Evolutionary conservation across 2,797 vertebrate genomes (phyloP).

Genomic region (Hydrolagus colliei): DNA sequence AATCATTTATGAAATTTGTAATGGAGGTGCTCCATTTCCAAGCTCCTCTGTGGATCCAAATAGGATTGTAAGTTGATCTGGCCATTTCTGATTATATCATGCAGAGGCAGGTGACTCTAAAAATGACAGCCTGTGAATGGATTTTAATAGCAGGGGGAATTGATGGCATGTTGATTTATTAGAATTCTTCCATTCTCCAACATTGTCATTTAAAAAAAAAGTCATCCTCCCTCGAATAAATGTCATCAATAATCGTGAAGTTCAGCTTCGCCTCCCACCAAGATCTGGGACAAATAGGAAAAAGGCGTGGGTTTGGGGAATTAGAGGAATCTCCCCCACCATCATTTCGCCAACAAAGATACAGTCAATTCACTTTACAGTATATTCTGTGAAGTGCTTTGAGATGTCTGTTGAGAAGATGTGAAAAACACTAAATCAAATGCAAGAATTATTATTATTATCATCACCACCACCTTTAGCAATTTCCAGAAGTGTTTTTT

Average conservation of each 20-base stretch:
- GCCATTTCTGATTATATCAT: constrained; percentile 23
- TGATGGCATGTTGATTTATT: constrained; percentile 5
- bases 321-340: background rate
- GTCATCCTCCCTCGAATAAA: background rate
- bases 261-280: constrained; percentile 11
- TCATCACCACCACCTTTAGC: no score
- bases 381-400: no score
- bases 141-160: constrained; percentile 24
- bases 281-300: background rate
- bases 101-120: background rate
- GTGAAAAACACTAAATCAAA: no score
- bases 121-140: constrained; percentile 11
- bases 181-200: background rate
- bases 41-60: background rate
- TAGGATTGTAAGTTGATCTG: constrained; percentile 23
- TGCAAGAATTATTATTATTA: no score
- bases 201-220: constrained; percentile 1
- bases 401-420: no score
- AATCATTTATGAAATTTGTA: background rate
- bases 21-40: background rate
- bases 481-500: background rate
- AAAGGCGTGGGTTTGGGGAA: background rate
- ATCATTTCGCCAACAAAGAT: no score
- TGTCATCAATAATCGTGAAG: constrained; percentile 8
- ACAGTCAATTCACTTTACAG: no score